Percentiles rank a stretch among this genome's conserved stretches.
These are phyloP conservation scores for Gadus chalcogrammus DNA, from an alignment of 2,113 vertebrate genomes.

Conservation along the genomic window DNA sequence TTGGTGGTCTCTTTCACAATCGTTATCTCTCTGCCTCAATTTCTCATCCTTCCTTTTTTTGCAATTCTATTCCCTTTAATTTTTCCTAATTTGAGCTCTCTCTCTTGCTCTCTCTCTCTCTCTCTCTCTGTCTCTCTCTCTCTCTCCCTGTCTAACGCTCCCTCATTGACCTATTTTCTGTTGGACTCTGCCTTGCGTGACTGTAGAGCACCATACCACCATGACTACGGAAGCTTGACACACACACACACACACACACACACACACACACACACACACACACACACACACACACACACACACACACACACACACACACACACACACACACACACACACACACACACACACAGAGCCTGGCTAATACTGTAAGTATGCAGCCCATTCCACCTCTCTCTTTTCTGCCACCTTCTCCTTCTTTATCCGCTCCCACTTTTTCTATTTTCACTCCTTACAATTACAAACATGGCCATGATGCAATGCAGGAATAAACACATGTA, in stretches of 20 bases:
- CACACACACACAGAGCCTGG: not conserved
- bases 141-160: constrained; percentile 2
- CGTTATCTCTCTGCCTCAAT: not conserved
- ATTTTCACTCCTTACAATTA: constrained; percentile 12
- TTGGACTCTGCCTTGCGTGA: constrained; percentile 56
- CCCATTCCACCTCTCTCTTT: not conserved
- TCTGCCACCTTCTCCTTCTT: not conserved
- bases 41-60: not conserved
- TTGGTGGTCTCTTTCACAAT: not conserved
- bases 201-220: constrained; percentile 28
- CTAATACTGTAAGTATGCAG: not conserved
- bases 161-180: constrained; percentile 60
- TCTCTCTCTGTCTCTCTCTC: not conserved
- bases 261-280: not conserved
- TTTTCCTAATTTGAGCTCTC: not conserved
- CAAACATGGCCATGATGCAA: no score
- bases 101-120: constrained; percentile 17
- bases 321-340: not conserved
- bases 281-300: not conserved
- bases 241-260: not conserved
- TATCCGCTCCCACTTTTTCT: not conserved
- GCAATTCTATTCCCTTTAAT: not conserved
- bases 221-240: constrained; percentile 1
- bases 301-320: not conserved
- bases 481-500: constrained; percentile 17